phyloP scores from a whole-genome alignment of 2,888 invertebrate genomes.

The Trichopria drosophilae region DNA sequence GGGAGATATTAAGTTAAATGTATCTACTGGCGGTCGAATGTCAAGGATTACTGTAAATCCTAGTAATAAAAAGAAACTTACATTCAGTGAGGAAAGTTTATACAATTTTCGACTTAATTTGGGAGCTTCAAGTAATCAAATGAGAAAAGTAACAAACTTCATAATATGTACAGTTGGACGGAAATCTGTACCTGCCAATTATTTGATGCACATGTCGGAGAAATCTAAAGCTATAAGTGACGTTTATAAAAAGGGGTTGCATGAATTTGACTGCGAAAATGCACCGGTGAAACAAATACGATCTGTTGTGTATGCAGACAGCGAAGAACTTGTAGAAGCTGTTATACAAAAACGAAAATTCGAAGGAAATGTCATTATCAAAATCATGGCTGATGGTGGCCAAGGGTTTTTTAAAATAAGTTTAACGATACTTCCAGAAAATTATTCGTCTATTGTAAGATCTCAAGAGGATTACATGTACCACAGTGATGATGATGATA shows the following conservation, averaged over 20 bases:
- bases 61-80: slow-evolving; percentile 1
- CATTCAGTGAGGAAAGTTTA: slow-evolving; percentile 4
- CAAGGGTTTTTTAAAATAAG: slow-evolving; percentile 18
- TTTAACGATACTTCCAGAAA: slow-evolving; percentile 12
- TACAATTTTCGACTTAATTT: slow-evolving; percentile 2
- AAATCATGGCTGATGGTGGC: slow-evolving; percentile 15
- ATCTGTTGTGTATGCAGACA: slow-evolving; percentile 11
- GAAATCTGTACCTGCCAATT: slow-evolving; percentile 8
- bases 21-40: slow-evolving; percentile 1
- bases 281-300: slow-evolving; percentile 11
- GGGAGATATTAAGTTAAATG: too few species aligned
- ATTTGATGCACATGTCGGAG: slow-evolving; percentile 7
- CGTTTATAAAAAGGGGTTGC: slow-evolving; percentile 5
- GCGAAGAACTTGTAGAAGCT: slow-evolving; percentile 10
- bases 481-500: too few species aligned
- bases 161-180: slow-evolving; percentile 9
- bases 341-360: slow-evolving; percentile 11
- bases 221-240: slow-evolving; percentile 4
- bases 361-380: slow-evolving; percentile 3
- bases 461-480: neutral
- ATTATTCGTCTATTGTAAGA: slow-evolving; percentile 3
- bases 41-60: slow-evolving; percentile 7
- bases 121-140: slow-evolving; percentile 6
- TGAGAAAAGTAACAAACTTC: slow-evolving; percentile 9
- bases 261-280: slow-evolving; percentile 14